These are phyloP conservation scores for Gymnopithys bicolor DNA, from an alignment of 2,797 vertebrate genomes.

Conservation along the genomic window DNA sequence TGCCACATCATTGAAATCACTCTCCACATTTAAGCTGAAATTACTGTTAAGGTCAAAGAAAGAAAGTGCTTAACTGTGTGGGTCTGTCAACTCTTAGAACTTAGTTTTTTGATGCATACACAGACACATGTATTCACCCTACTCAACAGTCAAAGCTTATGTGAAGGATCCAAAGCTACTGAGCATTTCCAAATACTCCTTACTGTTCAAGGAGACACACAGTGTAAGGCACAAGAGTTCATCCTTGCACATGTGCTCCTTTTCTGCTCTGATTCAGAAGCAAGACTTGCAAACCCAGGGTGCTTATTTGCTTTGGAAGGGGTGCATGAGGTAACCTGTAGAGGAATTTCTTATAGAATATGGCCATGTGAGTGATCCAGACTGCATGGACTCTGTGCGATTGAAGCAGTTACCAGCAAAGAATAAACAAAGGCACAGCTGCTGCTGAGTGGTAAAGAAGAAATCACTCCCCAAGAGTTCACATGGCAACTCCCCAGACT, in stretches of 20 bases:
- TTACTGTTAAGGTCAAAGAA: neutral
- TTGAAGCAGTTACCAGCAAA: too few relatives aligned
- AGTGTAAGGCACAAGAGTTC: neutral
- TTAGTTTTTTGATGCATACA: neutral
- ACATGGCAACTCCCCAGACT: too few relatives aligned
- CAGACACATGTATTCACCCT: neutral
- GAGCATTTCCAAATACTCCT: neutral
- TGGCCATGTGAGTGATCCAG: too few relatives aligned
- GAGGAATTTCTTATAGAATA: too few relatives aligned
- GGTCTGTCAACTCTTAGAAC: rapidly evolving
- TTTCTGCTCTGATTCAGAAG: neutral
- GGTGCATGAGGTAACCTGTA: neutral
- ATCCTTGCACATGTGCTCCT: rapidly evolving
- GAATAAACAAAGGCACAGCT: too few relatives aligned
- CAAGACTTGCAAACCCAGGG: neutral
- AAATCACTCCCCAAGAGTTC: too few relatives aligned
- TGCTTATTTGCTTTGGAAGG: neutral
- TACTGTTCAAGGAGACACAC: neutral
- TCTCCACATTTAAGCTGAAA: neutral
- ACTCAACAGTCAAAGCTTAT: neutral
- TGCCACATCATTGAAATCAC: neutral
- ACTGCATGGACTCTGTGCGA: too few relatives aligned
- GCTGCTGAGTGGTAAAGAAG: too few relatives aligned
- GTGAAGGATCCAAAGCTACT: neutral
- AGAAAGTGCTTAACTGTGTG: neutral